Percentiles rank a stretch among this genome's conserved stretches.
Conservation (phyloP, 2,888 invertebrate genomes). For the Eulithis testata region DNA sequence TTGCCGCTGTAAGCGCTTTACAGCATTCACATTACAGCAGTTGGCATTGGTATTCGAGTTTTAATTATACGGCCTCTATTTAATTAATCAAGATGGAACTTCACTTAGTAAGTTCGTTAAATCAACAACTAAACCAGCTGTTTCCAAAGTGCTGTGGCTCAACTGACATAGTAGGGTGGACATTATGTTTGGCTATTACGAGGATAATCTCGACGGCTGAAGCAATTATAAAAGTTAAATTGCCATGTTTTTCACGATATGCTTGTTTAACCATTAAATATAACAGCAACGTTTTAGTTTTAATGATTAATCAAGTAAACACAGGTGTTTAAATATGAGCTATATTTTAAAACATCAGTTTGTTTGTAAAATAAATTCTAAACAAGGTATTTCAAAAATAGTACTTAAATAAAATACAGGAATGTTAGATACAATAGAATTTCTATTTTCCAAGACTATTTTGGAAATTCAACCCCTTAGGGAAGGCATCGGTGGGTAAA, state of each 20-base stretch:
- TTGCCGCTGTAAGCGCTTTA: too few species aligned
- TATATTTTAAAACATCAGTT: background rate
- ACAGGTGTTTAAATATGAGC: conserved; percentile 35
- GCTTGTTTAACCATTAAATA: conserved; percentile 23
- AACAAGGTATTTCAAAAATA: background rate
- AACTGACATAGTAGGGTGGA: conserved; percentile 43
- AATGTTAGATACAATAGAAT: too few species aligned
- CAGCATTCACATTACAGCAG: too few species aligned
- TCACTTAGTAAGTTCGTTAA: too few species aligned
- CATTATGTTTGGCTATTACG: conserved; percentile 36
- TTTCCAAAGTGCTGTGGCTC: background rate
- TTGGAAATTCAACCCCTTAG: background rate
- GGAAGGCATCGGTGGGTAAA: background rate
- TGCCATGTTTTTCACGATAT: conserved; percentile 42
- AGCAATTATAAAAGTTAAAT: conserved; percentile 46
- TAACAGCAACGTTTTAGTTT: conserved; percentile 33
- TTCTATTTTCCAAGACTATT: background rate
- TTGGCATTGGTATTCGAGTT: too few species aligned
- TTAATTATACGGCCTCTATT: too few species aligned
- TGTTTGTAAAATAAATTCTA: background rate
- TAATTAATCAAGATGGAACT: background rate
- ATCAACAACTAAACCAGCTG: conserved; percentile 3
- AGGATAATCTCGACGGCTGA: conserved; percentile 41
- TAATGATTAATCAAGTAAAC: conserved; percentile 32
- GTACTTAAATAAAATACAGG: background rate